Conservation (phyloP, 2,797 vertebrate species). For the Sebastes hubbsi region DNA sequence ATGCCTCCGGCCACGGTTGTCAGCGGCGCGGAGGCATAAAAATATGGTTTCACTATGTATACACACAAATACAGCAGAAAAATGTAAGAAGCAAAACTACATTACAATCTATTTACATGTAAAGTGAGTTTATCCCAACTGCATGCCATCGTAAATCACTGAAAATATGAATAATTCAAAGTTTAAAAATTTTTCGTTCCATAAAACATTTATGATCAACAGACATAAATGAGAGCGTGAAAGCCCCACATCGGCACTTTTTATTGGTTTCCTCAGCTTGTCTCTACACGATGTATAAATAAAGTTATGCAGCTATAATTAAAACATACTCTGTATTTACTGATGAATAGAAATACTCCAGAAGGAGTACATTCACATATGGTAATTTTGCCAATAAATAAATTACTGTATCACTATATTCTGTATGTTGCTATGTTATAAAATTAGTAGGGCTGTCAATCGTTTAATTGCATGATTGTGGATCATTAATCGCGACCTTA, state of each 20-base stretch:
- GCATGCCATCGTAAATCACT: background rate
- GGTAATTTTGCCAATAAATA: background rate
- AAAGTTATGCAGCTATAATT: background rate
- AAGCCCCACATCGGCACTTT: background rate
- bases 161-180: background rate
- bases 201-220: background rate
- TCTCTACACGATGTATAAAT: background rate
- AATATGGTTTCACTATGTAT: background rate
- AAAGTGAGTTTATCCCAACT: background rate
- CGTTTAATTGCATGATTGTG: too few relatives aligned
- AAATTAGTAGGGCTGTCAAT: background rate
- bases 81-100: background rate
- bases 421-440: background rate
- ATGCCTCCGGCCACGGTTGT: too few relatives aligned
- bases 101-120: background rate
- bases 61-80: background rate
- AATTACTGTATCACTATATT: background rate
- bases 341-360: background rate
- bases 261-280: background rate
- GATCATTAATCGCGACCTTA: fast-evolving
- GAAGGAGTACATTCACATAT: background rate
- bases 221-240: background rate
- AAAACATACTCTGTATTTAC: background rate
- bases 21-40: background rate
- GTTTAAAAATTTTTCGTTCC: background rate